Conservation (phyloP, 30 jellyfish, hydroid and myxozoan species). For the Aurelia aurita region DNA sequence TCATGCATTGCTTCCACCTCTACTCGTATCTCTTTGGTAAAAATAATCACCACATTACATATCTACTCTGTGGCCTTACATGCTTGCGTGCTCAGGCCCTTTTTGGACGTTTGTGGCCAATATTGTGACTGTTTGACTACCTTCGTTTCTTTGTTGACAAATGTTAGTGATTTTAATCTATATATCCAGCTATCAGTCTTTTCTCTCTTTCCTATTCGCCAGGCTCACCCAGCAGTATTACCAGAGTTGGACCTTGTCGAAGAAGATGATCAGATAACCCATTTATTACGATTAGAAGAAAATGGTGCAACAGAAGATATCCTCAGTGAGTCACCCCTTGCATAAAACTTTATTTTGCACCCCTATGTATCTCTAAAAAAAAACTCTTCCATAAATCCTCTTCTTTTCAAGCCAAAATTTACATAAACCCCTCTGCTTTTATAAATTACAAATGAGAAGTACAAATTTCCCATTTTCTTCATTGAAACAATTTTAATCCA, state of each 20-base stretch:
- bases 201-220: not conserved
- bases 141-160: no score
- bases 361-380: not conserved
- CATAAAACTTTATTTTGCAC: no score
- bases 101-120: no score
- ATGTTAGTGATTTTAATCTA: no score
- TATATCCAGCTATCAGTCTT: no score
- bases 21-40: no score
- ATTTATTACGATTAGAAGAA: conserved; percentile 93
- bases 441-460: not conserved
- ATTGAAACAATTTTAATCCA: not conserved
- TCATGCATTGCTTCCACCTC: no score
- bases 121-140: no score
- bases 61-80: no score
- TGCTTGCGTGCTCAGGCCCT: no score
- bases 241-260: conserved; percentile 92
- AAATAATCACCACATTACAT: no score
- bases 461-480: not conserved
- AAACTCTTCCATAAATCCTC: not conserved
- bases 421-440: not conserved
- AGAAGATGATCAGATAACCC: conserved; percentile 99
- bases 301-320: conserved; percentile 91
- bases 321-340: conserved; percentile 66
- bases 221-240: conserved; percentile 90
- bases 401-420: not conserved